These are phyloP conservation scores for Furcifer pardalis DNA, from an alignment of 2,797 vertebrate species.

Conservation along the genomic window DNA sequence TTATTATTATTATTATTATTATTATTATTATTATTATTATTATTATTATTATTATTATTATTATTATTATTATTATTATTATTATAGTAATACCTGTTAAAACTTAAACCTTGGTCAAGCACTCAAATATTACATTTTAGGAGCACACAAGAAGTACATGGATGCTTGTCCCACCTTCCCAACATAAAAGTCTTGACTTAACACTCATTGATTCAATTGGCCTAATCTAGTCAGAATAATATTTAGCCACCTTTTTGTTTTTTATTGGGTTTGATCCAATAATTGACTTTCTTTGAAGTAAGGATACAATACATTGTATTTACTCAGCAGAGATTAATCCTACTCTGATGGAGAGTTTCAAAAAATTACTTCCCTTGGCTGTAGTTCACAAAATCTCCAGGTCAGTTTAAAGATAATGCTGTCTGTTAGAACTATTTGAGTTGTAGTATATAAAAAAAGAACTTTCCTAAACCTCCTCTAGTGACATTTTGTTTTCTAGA, in stretches of 20 bases:
- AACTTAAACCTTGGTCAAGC: background rate
- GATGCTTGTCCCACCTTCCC: background rate
- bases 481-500: background rate
- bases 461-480: too few species aligned
- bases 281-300: background rate
- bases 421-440: too few species aligned
- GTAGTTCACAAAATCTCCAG: too few species aligned
- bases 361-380: too few species aligned
- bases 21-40: too few species aligned
- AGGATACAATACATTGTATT: background rate
- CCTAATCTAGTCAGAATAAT: background rate
- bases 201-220: too few species aligned
- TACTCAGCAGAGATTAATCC: background rate
- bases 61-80: too few species aligned
- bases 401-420: too few species aligned
- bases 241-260: background rate
- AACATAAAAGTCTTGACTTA: too few species aligned
- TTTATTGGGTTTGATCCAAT: background rate
- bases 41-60: too few species aligned
- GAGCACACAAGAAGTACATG: background rate
- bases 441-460: too few species aligned
- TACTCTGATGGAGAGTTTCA: background rate
- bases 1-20: too few species aligned
- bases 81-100: background rate
- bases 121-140: background rate